Conservation (phyloP, 2,888 invertebrate genomes). For the Lymantria monacha region DNA sequence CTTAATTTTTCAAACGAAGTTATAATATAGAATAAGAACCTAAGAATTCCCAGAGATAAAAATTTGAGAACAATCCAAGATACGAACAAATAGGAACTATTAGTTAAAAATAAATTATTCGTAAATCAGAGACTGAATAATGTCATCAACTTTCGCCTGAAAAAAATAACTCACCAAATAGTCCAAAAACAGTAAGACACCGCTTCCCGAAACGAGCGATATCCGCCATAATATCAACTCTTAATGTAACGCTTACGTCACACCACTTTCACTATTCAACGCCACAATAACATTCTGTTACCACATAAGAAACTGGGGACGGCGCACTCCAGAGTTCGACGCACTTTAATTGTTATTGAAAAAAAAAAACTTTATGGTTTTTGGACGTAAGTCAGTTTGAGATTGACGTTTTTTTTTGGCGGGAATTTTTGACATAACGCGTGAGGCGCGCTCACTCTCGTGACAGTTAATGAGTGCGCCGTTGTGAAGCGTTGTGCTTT, state of each 20-base stretch:
- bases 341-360: slow-evolving; percentile 46
- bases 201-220: slow-evolving; percentile 63
- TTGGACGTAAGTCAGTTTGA: slow-evolving; percentile 34
- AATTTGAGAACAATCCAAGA: too few relatives aligned
- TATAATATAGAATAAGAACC: too few relatives aligned
- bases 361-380: slow-evolving; percentile 37
- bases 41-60: too few relatives aligned
- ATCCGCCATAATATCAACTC: slow-evolving; percentile 69
- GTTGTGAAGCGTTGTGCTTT: slow-evolving; percentile 62
- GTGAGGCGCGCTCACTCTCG: slow-evolving; percentile 70
- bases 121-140: too few relatives aligned
- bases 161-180: slow-evolving; percentile 49
- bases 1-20: too few relatives aligned
- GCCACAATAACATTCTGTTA: slow-evolving; percentile 60
- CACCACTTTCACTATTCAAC: slow-evolving; percentile 73
- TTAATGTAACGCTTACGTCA: slow-evolving; percentile 77
- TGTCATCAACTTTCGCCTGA: not conserved
- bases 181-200: slow-evolving; percentile 62
- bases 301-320: slow-evolving; percentile 65
- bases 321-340: slow-evolving; percentile 69
- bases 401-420: slow-evolving; percentile 52
- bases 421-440: slow-evolving; percentile 55
- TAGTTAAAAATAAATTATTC: too few relatives aligned
- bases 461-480: slow-evolving; percentile 64
- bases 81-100: too few relatives aligned